Base-by-base conservation (phyloP, 2,888 invertebrate genomes). In the Chymomyza procnemis region DNA sequence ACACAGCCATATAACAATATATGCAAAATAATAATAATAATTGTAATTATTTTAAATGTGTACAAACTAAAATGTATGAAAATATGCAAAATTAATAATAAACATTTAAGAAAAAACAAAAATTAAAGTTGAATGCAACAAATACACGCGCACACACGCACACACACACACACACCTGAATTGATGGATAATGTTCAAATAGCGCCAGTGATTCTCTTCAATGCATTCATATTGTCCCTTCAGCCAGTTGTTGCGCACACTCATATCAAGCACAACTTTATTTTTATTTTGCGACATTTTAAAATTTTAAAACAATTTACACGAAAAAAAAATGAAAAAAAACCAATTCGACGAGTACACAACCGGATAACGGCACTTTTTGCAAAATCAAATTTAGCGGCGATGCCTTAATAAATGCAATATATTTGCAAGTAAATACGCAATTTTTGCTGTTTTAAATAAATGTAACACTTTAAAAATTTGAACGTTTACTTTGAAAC, bases 11-110 rank as follows among this genome's bases (percentile, higher is more conserved):
- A 63, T 54, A 8, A 2, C 41, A 3, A n/a, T 46, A 63, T 54
- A 48, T 61, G 54, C 3, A n/a, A 48, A 50, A 59, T 14, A 63
- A 57, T 41, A 63, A 57, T 41, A 46, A 48, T 54, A 47, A 73
- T 56, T 34, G 16, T 61, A 50, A 50, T 41, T 61, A 57, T 19
- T 9, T 16, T 16, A 1, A 14, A 57, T 41, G 34, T 59, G 41
- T 59, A 46, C 16, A 59, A 59, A 58, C 30, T 46, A 58, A 4
- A 30, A 41, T 47, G 22, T 70, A 67, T 67, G 74, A 74, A 68
- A 68, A 50, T 63, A 30, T 63, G 47, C 56, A 4, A 67, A 26
- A 26, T 26, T 26, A 26, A 57, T 21, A 21, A 21, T 58, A 8
- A 46, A 48, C 5, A 48, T 26, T 63, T 46, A 41, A 61, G 65